Percentiles rank a stretch among this genome's conserved stretches.
Evolutionary conservation across 2,797 vertebrate genomes (phyloP).

Genomic region (Neosilurus mollespiculum): DNA sequence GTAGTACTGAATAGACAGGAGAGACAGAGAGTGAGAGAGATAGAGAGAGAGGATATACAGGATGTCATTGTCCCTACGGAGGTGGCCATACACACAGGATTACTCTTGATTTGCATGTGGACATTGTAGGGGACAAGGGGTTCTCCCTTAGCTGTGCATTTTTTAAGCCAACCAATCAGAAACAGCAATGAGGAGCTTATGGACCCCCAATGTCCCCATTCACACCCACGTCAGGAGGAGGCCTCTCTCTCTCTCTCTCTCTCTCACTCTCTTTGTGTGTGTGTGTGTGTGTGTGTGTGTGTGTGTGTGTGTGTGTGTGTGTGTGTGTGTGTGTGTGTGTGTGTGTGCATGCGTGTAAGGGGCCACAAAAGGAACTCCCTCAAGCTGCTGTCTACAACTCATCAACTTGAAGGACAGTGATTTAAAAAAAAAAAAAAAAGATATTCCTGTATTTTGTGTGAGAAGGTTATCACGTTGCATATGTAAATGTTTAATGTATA

Average conservation of each 20-base stretch:
- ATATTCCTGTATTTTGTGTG: background rate
- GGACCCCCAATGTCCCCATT: slow-evolving; percentile 30
- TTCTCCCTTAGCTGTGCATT: slow-evolving; percentile 43
- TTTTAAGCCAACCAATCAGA: slow-evolving; percentile 56
- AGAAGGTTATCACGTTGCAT: background rate
- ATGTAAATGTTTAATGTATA: background rate
- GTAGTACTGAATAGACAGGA: background rate
- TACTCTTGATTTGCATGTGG: slow-evolving; percentile 53
- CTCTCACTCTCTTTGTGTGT: background rate
- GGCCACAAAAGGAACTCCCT: background rate
- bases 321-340: background rate
- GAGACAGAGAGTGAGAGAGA: background rate
- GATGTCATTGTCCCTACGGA: slow-evolving; percentile 41
- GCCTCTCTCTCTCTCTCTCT: slow-evolving; percentile 28
- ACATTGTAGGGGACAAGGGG: slow-evolving; percentile 42
- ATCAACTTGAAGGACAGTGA: background rate
- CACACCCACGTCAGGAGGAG: slow-evolving; percentile 27
- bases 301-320: background rate
- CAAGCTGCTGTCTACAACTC: slow-evolving; percentile 18
- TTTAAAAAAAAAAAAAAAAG: no score
- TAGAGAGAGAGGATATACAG: background rate
- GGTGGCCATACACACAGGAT: slow-evolving; percentile 43
- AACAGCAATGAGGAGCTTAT: slow-evolving; percentile 37
- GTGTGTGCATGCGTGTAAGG: background rate
- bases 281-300: background rate